Evolutionary conservation across 2,113 vertebrate species (phyloP), one percentile per base, ranked within the genome.

Genomic region (Sprattus sprattus): DNA sequence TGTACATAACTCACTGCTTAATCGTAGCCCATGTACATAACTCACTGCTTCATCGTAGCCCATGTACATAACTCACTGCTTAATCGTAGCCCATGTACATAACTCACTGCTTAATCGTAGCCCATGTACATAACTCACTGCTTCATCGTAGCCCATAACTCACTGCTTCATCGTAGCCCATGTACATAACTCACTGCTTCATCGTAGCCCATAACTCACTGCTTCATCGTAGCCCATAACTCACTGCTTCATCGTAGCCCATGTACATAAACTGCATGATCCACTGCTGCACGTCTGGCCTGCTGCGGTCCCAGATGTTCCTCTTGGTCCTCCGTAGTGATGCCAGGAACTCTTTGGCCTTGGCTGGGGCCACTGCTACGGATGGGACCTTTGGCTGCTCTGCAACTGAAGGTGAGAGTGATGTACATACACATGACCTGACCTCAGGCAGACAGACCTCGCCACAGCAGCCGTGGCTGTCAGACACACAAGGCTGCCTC

Each of bases 201-300:
- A 49, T 49, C 47, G 1, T 49, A 49, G 47, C 47, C 8, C 47
- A 49, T 49, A 47, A 47, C 46, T 47, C 10, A 47, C 46, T 47
- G 46, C 46, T 10, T 47, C 46, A 47, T 47, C 46, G 7, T 49
- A 49, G 46, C 46, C 6, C 47, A 49, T 49, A 49, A 57, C 54
- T 57, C 6, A 60, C 54, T 22, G 54, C 54, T 6, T 60, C 54
- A 0, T 97, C 95, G 0, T 95, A 97, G 11, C 96, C 97, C 94
- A 96, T 92, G 88, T 96, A 94, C 39, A 96, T 95, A 88, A 97
- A 96, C 85, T 97, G 97, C 91, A 96, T 95, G 91, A 97, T 97
- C 97, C 97, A 97, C 88, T 97, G 96, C 90, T 97, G 96, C 0
- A 97, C 95, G 0, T 97, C 96, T 0, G 96, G 95, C 52, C 95